Evolutionary conservation across 2,888 invertebrate genomes (phyloP), one percentile per base, ranked within the genome.

Genomic region (Lasioglossum vierecki): DNA sequence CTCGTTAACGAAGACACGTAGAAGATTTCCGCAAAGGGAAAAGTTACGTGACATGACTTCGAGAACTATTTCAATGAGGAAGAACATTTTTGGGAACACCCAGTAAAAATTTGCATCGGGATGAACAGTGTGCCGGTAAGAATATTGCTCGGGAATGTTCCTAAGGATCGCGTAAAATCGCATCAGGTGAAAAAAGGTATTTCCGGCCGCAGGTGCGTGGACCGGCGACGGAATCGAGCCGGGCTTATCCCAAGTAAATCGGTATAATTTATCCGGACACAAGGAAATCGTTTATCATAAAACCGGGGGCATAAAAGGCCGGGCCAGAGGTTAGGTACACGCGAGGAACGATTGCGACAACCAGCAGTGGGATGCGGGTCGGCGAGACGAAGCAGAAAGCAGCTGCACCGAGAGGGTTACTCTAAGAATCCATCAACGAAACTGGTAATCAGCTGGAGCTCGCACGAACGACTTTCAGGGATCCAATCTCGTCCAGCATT

Each of bases 401-500:
- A 82, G 84, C 79, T 83, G 80, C 63, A 72, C 85, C 88, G 85
- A 82, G 88, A 85, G 91, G 89, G 86, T 88, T 90, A 90, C 87
- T 89, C 88, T 91, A 90, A 92, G 92, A 94, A 93, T 93, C 93
- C 92, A 93, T 94, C 93, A 93, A 90, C 89, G 91, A 92, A 92
- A 92, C 92, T 91, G 91, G 93, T 93, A 94, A 94, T 93, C 94
- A 92, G 91, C 83, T 83, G 89, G 87, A 88, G 89, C 86, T 85
- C 82, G 83, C 86, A 83, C 83, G 89, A 90, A 89, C 91, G 91
- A 93, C 91, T 93, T 92, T 91, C 91, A 89, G 88, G 89, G 91
- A 94, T 94, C 92, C 94, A 93, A 94, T 94, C 92, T 94, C 91
- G 90, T 86, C 89, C 80, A 88, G 89, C 87, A 93, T 93, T 93